Conservation (phyloP, 2,113 vertebrate genomes). For the Spea multiplicata region DNA sequence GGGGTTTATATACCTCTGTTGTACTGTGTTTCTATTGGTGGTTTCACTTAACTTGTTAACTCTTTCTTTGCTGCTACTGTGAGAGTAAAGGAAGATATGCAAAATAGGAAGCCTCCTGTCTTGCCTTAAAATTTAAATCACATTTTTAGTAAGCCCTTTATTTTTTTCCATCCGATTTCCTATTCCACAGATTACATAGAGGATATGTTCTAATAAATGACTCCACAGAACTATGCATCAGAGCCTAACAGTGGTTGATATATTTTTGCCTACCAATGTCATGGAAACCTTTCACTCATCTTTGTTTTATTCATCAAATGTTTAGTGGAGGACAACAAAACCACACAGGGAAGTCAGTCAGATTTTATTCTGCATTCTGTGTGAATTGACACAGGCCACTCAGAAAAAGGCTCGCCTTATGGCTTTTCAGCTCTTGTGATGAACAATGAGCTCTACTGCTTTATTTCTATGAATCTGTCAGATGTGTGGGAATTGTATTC, state of each 20-base stretch:
- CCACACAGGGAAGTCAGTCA: constrained; percentile 13
- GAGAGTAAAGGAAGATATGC: too few relatives aligned
- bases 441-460: too few relatives aligned
- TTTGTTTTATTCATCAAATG: background rate
- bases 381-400: constrained; percentile 5
- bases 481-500: too few relatives aligned
- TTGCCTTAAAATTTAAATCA: too few relatives aligned
- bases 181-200: background rate
- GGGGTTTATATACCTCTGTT: too few relatives aligned
- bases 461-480: too few relatives aligned
- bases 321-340: background rate
- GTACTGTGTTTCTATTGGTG: too few relatives aligned
- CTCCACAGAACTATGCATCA: background rate
- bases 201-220: background rate
- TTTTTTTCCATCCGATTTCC: background rate
- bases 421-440: too few relatives aligned
- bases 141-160: background rate
- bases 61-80: too few relatives aligned
- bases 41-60: too few relatives aligned
- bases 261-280: constrained; percentile 27
- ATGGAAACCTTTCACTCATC: background rate
- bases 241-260: background rate
- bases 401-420: too few relatives aligned
- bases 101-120: too few relatives aligned
- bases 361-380: constrained; percentile 5